Conservation (phyloP, 2,797 vertebrate genomes). For the Scarus forsteni region DNA sequence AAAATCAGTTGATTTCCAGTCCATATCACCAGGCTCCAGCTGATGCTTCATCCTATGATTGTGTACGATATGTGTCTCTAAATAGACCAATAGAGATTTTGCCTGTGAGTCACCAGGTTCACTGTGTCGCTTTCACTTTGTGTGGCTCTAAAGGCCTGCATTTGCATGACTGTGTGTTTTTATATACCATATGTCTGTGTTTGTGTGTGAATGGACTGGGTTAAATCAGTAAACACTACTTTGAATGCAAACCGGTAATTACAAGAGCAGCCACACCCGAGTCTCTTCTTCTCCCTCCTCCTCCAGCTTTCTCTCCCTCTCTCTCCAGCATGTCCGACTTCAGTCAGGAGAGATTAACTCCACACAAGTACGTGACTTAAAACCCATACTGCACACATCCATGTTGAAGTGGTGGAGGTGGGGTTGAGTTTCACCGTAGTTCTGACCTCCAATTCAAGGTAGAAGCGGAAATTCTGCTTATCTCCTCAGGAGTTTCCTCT, state of each 20-base stretch:
- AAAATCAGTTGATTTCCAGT: no score
- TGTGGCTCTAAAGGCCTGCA: slow-evolving; percentile 6
- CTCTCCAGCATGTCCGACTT: slow-evolving; percentile 15
- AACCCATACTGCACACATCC: not conserved
- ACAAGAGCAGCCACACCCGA: slow-evolving; percentile 71
- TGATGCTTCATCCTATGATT: no score
- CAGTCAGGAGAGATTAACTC: slow-evolving; percentile 5
- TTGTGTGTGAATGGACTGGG: slow-evolving; percentile 54
- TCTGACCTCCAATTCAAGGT: slow-evolving; percentile 2
- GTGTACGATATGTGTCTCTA: not conserved
- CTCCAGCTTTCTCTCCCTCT: not conserved
- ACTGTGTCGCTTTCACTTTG: not conserved
- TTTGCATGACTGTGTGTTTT: slow-evolving; percentile 38
- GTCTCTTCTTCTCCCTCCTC: slow-evolving; percentile 23
- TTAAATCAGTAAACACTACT: slow-evolving; percentile 71
- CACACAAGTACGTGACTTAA: not conserved
- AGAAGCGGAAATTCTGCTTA: slow-evolving; percentile 1
- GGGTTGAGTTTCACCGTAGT: no score
- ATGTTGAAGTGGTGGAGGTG: not conserved
- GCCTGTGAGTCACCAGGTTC: not conserved
- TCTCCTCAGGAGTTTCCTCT: not conserved
- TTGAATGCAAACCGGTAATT: slow-evolving; percentile 73
- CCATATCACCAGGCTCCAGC: no score
- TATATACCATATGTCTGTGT: slow-evolving; percentile 34
- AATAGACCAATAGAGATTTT: not conserved